These are phyloP conservation scores for Heteromurus nitidus DNA, from an alignment of 2,888 invertebrate species.

Conservation along the genomic window DNA sequence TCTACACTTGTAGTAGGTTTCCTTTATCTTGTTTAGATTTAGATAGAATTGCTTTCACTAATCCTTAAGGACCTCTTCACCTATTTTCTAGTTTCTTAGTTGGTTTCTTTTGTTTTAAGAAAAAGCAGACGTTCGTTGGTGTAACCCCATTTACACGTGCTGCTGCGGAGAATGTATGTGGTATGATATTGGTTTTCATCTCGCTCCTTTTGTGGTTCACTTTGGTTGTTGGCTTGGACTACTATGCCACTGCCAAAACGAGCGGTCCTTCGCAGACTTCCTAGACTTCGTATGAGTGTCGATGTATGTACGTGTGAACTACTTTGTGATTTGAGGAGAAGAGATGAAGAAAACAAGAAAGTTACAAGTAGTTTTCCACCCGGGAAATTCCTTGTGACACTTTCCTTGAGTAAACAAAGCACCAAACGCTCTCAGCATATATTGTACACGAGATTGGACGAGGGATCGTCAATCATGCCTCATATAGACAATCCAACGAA, in stretches of 20 bases:
- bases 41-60: slow-evolving; percentile 44
- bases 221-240: background rate
- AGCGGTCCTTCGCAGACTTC: no score
- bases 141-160: slow-evolving; percentile 52
- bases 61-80: slow-evolving; percentile 56
- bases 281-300: no score
- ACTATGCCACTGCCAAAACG: background rate
- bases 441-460: no score
- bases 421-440: background rate
- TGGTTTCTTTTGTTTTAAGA: slow-evolving; percentile 36
- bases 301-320: background rate
- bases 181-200: slow-evolving; percentile 17
- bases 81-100: slow-evolving; percentile 38
- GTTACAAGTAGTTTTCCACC: slow-evolving; percentile 45
- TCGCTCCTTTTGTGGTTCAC: background rate
- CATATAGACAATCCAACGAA: no score
- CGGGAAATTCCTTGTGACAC: slow-evolving; percentile 29
- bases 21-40: background rate
- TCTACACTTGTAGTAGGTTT: no score
- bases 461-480: no score
- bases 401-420: slow-evolving; percentile 31
- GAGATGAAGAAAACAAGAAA: slow-evolving; percentile 3
- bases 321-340: background rate
- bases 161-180: slow-evolving; percentile 32
- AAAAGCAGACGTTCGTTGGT: background rate